Conservation (phyloP, 2,797 vertebrate species). For the Mus caroli region DNA sequence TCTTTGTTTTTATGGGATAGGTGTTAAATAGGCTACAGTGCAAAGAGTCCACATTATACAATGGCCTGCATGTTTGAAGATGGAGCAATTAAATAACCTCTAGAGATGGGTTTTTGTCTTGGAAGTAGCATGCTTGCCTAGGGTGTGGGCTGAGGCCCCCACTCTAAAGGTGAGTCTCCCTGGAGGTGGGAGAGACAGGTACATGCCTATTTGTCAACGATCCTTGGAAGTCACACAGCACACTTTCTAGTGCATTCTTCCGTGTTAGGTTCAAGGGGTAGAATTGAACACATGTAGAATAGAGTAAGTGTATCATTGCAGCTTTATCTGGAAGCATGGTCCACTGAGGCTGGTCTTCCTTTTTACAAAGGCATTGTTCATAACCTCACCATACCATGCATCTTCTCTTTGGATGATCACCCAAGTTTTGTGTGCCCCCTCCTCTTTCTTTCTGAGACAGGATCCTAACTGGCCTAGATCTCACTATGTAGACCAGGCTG, state of each 20-base stretch:
- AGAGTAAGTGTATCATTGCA: background rate
- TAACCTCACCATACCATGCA: rapidly evolving
- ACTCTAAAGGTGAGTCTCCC: background rate
- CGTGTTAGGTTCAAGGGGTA: background rate
- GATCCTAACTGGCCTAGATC: background rate
- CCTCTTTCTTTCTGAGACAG: background rate
- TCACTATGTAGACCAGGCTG: background rate
- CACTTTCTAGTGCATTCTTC: background rate
- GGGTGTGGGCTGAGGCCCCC: background rate
- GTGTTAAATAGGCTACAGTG: background rate
- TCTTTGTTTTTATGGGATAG: background rate
- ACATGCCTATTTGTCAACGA: background rate
- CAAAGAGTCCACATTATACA: background rate
- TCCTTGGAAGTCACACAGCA: background rate
- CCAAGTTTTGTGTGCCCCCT: background rate
- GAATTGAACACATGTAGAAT: background rate
- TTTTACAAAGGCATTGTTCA: background rate
- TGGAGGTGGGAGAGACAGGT: background rate
- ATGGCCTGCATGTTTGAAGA: background rate
- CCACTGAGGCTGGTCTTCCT: background rate
- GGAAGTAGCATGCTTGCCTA: background rate
- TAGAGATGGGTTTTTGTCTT: background rate
- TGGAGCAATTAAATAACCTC: background rate
- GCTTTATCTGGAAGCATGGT: background rate
- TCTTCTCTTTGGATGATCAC: background rate